phyloP scores from a whole-genome alignment of 2,797 vertebrate genomes.

The Hylomyscus alleni region DNA sequence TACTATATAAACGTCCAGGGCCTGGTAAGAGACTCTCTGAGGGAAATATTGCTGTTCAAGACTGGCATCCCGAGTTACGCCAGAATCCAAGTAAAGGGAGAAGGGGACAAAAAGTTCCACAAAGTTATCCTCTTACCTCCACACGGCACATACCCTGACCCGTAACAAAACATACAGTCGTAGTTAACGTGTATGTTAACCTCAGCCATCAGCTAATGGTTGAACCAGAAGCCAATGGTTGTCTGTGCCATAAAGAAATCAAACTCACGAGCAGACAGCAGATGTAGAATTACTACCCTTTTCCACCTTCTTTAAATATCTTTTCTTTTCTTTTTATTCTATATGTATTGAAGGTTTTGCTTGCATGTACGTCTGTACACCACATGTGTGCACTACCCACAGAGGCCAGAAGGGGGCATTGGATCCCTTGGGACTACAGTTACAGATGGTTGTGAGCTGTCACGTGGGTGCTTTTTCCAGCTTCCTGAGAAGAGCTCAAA shows the following conservation, averaged over 20 bases:
- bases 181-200: not conserved
- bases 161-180: not conserved
- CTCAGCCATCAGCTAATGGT: not conserved
- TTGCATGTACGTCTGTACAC: not conserved
- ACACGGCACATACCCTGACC: fast-evolving
- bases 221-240: not conserved
- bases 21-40: not conserved
- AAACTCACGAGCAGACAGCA: conserved; percentile 50
- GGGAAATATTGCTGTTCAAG: not conserved
- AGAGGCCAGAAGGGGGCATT: not conserved
- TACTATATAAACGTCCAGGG: not conserved
- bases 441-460: not conserved
- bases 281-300: not conserved
- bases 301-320: not conserved
- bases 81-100: not conserved
- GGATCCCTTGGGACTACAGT: not conserved
- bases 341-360: too few relatives aligned
- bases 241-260: conserved; percentile 68
- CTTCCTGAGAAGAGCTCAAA: conserved; percentile 42
- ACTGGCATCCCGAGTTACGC: not conserved
- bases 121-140: not conserved
- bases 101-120: not conserved
- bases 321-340: not conserved
- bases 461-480: not conserved
- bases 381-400: not conserved